Conservation (phyloP, 2,797 vertebrate genomes). For the Falco naumanni region DNA sequence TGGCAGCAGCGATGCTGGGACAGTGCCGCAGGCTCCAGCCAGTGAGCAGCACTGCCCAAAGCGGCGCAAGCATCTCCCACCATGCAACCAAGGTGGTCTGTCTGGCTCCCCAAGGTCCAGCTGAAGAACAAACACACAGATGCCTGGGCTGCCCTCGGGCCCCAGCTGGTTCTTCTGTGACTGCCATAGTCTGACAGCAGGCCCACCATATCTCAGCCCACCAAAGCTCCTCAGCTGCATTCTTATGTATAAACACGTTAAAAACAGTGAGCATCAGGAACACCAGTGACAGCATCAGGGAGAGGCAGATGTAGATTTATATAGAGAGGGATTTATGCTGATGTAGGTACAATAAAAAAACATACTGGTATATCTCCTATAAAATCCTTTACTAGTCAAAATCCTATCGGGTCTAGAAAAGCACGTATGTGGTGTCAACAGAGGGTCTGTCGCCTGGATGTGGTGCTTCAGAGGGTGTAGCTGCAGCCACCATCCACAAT, state of each 20-base stretch:
- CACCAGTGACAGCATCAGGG: neutral
- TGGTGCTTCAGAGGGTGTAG: neutral
- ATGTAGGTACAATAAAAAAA: neutral
- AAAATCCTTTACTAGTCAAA: neutral
- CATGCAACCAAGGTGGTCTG: rapidly evolving
- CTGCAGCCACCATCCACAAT: neutral
- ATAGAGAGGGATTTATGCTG: neutral
- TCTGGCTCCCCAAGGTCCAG: neutral
- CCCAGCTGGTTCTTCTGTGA: neutral
- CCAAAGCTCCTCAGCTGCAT: neutral
- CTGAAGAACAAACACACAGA: neutral
- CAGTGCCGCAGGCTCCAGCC: neutral
- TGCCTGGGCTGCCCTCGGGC: neutral
- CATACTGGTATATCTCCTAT: neutral
- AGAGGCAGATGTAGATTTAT: neutral
- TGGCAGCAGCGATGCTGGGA: rapidly evolving
- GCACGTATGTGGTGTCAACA: neutral
- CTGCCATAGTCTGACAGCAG: neutral
- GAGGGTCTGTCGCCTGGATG: neutral
- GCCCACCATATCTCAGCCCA: rapidly evolving
- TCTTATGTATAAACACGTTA: neutral
- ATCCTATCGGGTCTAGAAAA: neutral
- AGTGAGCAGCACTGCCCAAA: neutral
- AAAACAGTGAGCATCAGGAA: neutral
- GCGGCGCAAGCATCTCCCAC: neutral